Evolutionary conservation across 2,113 vertebrate genomes (phyloP), one percentile per base, ranked within the genome.

Genomic region (Corythornis cristatus): DNA sequence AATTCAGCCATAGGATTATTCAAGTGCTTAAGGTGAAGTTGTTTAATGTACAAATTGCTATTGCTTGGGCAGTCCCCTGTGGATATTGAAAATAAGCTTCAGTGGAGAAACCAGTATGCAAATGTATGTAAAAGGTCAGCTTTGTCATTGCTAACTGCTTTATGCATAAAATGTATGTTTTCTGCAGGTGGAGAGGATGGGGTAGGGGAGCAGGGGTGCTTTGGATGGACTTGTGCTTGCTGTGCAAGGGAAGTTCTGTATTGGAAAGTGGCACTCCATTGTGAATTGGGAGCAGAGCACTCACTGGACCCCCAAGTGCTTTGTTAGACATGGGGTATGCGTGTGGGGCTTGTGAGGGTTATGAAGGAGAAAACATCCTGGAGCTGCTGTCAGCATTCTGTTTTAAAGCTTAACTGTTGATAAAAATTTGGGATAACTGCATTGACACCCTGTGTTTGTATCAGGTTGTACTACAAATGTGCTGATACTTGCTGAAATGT

Each of bases 311-410:
- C 50, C 5, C 11, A 28, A 85, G 58, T 62, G 37, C 79, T 94
- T 75, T 88, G 60, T 86, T 51, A 81, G 89, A 77, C 26, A 6
- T 29, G 29, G 74, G 18, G 83, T 50, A 54, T 83, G 16, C 81
- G n/a, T 53, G n/a, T 74, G 83, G 75, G 93, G 50, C 72, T 74
- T 70, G 28, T 84, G 42, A 84, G 19, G 87, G 56, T 79, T 73
- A 54, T 29, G 58, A 90, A 70, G 67, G 71, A 76, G 45, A 23
- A 68, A 87, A 54, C 26, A 11, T 50, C 8, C 28, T 87, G 64
- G 56, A 77, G 48, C 84, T 28, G 57, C 77, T 37, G 78, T 50
- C 20, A 57, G 53, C 54, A 83, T 90, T 86, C 28, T 75, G 74
- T 12, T 51, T 77, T 76, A 66, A 82, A 76, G 53, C 1, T 1